These are phyloP conservation scores for Crotalus tigris DNA, from an alignment of 2,113 vertebrate species.

Conservation along the genomic window DNA sequence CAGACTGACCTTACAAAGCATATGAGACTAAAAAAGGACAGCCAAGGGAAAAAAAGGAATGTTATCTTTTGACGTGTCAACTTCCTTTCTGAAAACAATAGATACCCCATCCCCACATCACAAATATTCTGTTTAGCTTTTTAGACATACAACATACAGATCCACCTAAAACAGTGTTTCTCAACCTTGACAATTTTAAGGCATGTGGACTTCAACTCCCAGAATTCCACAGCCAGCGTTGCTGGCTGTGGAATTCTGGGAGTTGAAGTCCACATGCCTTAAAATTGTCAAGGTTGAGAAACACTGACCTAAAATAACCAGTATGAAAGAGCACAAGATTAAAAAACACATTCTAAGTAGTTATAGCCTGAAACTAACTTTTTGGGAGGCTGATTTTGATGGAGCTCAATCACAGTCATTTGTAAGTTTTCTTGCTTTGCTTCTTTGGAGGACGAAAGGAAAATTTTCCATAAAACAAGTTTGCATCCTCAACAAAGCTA, in stretches of 20 bases:
- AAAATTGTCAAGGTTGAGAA: no score
- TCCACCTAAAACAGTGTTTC: neutral
- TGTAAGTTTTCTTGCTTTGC: neutral
- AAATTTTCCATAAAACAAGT: neutral
- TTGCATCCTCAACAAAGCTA: neutral
- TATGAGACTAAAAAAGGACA: neutral
- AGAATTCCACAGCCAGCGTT: no score
- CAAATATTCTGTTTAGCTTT: neutral
- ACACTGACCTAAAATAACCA: neutral
- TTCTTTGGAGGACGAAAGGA: neutral
- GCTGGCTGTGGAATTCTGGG: no score
- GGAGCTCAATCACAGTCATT: neutral
- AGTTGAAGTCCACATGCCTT: no score
- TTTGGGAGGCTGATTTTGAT: neutral
- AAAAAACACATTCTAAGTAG: neutral
- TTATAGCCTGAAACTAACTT: neutral
- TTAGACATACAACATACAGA: neutral
- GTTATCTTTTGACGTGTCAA: neutral
- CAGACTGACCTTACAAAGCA: neutral
- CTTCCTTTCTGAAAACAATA: neutral
- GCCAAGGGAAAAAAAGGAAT: neutral
- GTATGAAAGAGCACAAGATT: neutral
- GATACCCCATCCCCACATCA: neutral
- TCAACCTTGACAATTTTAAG: no score
- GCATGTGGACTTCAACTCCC: no score